These are phyloP conservation scores for Oncorhynchus nerka DNA, from an alignment of 2,113 vertebrate species.

Conservation along the genomic window DNA sequence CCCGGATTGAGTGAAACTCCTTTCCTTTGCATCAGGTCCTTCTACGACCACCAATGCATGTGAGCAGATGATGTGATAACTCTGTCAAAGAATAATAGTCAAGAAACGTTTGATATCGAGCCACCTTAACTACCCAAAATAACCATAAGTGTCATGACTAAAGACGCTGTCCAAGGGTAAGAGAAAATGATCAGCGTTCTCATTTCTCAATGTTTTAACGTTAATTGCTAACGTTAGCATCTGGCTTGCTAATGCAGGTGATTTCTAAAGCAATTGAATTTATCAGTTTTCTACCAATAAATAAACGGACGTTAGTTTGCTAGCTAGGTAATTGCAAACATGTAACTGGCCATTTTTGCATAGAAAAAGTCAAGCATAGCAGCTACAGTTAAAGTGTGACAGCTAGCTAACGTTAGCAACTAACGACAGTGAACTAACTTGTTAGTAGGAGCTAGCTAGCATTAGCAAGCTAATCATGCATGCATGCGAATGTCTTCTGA, in stretches of 20 bases:
- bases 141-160: slow-evolving; percentile 64
- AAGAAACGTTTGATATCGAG: slow-evolving; percentile 11
- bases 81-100: neutral
- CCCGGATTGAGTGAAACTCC: slow-evolving; percentile 38
- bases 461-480: no score
- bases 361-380: no score
- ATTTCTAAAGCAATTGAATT: neutral
- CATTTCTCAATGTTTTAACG: no score
- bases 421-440: no score
- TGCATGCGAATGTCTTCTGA: no score
- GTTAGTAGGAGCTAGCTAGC: no score
- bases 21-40: slow-evolving; percentile 31
- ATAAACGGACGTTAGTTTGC: no score
- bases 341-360: no score
- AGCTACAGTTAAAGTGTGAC: no score
- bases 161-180: slow-evolving; percentile 73
- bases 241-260: slow-evolving; percentile 26
- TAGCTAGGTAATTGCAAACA: no score
- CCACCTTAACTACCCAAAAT: neutral
- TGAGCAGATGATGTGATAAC: slow-evolving; percentile 54
- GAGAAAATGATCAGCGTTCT: slow-evolving; percentile 6
- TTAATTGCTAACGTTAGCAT: neutral
- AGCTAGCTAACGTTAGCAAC: no score
- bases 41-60: slow-evolving; percentile 40
- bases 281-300: no score